Percentiles rank a stretch among this genome's conserved stretches.
Evolutionary conservation across 2,797 vertebrate species (phyloP).

Genomic region (Urophycis tenuis): DNA sequence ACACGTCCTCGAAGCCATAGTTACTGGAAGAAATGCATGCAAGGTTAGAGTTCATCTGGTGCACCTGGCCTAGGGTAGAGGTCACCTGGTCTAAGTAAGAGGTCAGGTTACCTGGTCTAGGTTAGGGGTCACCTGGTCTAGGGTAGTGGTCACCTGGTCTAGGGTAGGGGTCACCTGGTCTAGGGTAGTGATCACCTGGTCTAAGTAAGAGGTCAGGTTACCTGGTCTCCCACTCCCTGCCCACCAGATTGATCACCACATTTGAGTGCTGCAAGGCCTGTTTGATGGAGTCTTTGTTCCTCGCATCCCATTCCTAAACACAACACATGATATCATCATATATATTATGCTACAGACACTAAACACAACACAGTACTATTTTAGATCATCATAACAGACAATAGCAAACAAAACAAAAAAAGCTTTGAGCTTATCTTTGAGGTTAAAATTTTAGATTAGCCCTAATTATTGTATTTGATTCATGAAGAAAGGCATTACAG

Average conservation of each 20-base stretch:
- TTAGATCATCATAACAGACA: too few relatives aligned
- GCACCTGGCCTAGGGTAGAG: neutral
- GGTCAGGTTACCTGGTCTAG: neutral
- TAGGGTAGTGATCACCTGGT: neutral
- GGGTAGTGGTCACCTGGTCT: neutral
- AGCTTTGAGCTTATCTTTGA: too few relatives aligned
- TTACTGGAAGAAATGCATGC: slow-evolving; percentile 70
- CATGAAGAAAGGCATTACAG: too few relatives aligned
- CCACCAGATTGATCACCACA: slow-evolving; percentile 93
- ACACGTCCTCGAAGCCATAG: slow-evolving; percentile 82
- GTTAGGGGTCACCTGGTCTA: neutral
- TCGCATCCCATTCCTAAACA: slow-evolving; percentile 84
- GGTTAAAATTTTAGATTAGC: too few relatives aligned
- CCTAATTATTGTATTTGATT: too few relatives aligned
- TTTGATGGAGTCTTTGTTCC: slow-evolving; percentile 80
- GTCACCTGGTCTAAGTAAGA: neutral
- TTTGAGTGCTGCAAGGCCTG: slow-evolving; percentile 82
- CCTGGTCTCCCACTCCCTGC: slow-evolving; percentile 92
- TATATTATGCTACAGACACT: too few relatives aligned
- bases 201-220: slow-evolving; percentile 44
- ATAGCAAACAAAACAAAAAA: too few relatives aligned
- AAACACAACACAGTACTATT: too few relatives aligned
- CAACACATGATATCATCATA: neutral
- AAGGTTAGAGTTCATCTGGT: neutral
- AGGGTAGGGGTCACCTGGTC: neutral